phyloP scores from a whole-genome alignment of 2,888 invertebrate genomes.

The Stenichneumon culpator region DNA sequence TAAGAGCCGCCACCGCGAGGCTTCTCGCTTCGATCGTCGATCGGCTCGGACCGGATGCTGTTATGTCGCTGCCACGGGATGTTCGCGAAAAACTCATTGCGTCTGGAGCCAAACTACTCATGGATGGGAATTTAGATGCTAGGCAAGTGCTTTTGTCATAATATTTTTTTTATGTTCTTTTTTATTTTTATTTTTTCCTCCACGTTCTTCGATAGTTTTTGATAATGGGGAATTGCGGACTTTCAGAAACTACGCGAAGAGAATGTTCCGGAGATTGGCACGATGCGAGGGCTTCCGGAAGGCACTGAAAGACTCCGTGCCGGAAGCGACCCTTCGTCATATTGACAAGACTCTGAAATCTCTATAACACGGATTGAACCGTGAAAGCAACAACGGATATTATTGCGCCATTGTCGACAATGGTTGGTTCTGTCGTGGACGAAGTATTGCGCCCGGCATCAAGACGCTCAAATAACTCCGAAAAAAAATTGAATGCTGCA shows the following conservation, averaged over 20 bases:
- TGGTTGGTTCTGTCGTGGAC: conserved; percentile 4
- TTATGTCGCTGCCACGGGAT: conserved; percentile 91
- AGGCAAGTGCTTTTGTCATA: conserved; percentile 86
- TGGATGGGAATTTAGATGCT: conserved; percentile 95
- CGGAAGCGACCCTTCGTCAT: conserved; percentile 91
- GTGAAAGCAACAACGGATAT: conserved; percentile 16
- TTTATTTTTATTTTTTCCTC: neutral
- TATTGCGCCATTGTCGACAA: conserved; percentile 22
- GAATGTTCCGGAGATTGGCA: conserved; percentile 91
- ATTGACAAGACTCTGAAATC: conserved; percentile 93
- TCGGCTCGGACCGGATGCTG: conserved; percentile 90
- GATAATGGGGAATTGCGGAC: neutral
- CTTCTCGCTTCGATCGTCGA: conserved; percentile 91
- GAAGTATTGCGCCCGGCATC: conserved; percentile 9
- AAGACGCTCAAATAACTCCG: conserved; percentile 55
- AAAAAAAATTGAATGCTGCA: conserved; percentile 64
- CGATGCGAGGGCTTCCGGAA: conserved; percentile 92
- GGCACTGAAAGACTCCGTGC: conserved; percentile 92
- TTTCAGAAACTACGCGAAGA: conserved; percentile 90
- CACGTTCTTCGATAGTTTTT: neutral
- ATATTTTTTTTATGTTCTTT: too few species aligned
- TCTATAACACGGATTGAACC: conserved; percentile 82
- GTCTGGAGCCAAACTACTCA: conserved; percentile 93
- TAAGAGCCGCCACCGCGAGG: conserved; percentile 93
- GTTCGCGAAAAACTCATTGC: conserved; percentile 92